Evolutionary conservation across 2,797 vertebrate genomes (phyloP), one percentile per base, ranked within the genome.

Genomic region (Trichosurus vulpecula): DNA sequence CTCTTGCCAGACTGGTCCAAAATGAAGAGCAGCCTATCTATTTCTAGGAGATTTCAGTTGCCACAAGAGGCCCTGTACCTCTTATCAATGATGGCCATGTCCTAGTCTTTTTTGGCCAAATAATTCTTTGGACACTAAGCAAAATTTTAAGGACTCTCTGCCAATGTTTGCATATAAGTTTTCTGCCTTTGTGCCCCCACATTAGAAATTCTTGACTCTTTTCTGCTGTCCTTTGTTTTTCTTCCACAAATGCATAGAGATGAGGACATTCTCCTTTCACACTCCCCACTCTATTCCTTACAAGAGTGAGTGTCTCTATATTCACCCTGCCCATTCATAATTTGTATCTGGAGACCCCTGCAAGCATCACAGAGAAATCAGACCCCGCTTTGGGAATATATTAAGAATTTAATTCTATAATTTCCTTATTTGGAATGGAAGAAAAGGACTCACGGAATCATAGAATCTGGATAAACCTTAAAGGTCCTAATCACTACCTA

Each of bases 141-240:
- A 94, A 87, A 97, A 54, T 81, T 81, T 81, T 9, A 81, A 47
- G 74, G 74, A 81, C 8, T 22, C 3, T 81, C 41, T 81, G 74
- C 74, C 41, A 81, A 16, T 47, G 13, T 51, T 87, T 87, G 41
- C 41, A 27, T 22, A 27, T 35, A 92, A 81, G 16, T 91, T 58
- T 61, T 29, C 51, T 90, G 52, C 25, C 19, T 52, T 47, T 56
- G 16, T 16, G 31, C 14, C 31, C 51, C 93, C 3, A 51, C 2
- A 8, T 47, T 0, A 58, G 87, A 90, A 54, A 58, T 54, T 2
- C 41, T 91, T 27, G 55, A 22, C 41, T 35, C 55, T n/a, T 4
- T 52, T 95, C n/a, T 54, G n/a, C 19, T n/a, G 31, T 51, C 16
- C 6, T n/a, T 54, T 52, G n/a, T 51, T 90, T 22, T 52, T 90